Percentiles rank a stretch among this genome's conserved stretches.
Conservation (phyloP, 1,140 invertebrate genomes). For the Zaprionus inermis region DNA sequence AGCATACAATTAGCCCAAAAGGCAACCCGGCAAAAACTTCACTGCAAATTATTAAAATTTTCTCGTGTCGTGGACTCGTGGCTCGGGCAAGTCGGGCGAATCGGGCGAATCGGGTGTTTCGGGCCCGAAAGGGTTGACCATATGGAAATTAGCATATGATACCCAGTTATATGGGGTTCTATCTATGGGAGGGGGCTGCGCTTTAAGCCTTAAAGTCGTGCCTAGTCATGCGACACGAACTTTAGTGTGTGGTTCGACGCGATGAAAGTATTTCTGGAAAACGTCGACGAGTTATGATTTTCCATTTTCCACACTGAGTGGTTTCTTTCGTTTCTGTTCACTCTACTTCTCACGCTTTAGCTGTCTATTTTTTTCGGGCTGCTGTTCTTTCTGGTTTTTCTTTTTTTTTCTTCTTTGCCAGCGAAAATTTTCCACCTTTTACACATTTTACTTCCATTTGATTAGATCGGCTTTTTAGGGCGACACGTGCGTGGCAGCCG, state of each 20-base stretch:
- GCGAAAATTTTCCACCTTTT: slow-evolving; percentile 79
- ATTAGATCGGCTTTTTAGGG: slow-evolving; percentile 78
- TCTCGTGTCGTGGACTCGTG: slow-evolving; percentile 47
- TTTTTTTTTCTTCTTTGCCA: slow-evolving; percentile 38
- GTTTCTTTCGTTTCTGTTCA: slow-evolving; percentile 27
- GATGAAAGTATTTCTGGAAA: slow-evolving; percentile 14
- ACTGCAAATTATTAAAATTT: slow-evolving; percentile 80
- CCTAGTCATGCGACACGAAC: slow-evolving; percentile 59
- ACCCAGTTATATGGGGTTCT: slow-evolving; percentile 56
- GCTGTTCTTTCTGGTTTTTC: slow-evolving; percentile 46
- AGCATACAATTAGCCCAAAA: slow-evolving; percentile 79
- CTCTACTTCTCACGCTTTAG: slow-evolving; percentile 11
- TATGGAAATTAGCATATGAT: slow-evolving; percentile 83
- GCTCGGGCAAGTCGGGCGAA: not conserved
- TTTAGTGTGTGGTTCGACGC: slow-evolving; percentile 30
- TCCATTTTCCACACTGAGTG: slow-evolving; percentile 58
- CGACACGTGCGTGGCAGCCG: slow-evolving; percentile 60
- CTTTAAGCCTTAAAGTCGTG: slow-evolving; percentile 69
- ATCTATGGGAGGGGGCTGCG: not conserved
- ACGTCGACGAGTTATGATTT: slow-evolving; percentile 72
- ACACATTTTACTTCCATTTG: slow-evolving; percentile 82
- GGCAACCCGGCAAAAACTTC: slow-evolving; percentile 70
- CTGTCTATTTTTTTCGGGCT: slow-evolving; percentile 46
- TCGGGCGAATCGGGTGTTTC: slow-evolving; percentile 31
- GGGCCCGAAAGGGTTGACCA: slow-evolving; percentile 71